Percentiles rank a stretch among this genome's conserved stretches.
Conservation (phyloP, 2,113 vertebrate species). For the Brachyistius frenatus region DNA sequence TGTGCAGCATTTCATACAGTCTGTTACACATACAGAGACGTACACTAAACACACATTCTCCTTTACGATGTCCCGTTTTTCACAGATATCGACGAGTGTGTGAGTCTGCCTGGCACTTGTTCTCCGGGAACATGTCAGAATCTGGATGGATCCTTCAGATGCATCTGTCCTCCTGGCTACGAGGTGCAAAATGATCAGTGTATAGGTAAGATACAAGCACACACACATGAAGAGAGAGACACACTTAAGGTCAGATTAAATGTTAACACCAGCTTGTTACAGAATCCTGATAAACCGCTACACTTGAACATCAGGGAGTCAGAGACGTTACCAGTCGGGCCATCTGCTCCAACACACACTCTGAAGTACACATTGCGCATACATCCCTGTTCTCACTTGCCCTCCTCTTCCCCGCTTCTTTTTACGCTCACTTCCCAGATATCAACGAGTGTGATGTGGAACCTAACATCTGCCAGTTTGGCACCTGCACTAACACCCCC, state of each 20-base stretch:
- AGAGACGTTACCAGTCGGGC: not conserved
- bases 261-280: not conserved
- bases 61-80: not conserved
- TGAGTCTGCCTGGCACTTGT: conserved; percentile 89
- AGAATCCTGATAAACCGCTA: not conserved
- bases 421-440: conserved; percentile 79
- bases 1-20: not conserved
- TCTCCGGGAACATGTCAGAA: conserved; percentile 96
- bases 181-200: conserved; percentile 94
- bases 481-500: conserved; percentile 91
- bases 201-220: conserved; percentile 82
- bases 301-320: conserved; percentile 22
- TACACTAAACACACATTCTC: not conserved
- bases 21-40: not conserved
- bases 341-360: conserved; percentile 37
- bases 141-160: conserved; percentile 93
- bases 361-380: not conserved
- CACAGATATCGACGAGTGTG: conserved; percentile 93
- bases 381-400: not conserved
- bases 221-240: not conserved
- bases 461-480: conserved; percentile 91
- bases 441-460: conserved; percentile 93
- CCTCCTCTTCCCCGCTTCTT: not conserved
- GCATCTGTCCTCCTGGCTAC: conserved; percentile 93
- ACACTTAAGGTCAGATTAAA: not conserved